Base-by-base conservation (phyloP, 2,113 vertebrate species). In the Poecilia latipinna region DNA sequence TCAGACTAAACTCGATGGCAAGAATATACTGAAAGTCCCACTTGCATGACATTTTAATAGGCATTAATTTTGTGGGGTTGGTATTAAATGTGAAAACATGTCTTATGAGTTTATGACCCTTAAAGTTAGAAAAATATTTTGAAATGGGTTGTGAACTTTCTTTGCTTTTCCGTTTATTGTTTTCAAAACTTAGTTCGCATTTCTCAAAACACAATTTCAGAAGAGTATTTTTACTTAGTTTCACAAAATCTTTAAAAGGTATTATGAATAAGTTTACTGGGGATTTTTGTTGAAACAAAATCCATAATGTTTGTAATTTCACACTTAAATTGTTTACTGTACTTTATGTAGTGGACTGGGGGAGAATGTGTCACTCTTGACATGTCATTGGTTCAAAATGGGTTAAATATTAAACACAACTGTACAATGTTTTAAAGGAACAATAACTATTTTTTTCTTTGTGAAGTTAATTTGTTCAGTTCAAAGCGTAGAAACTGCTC, bases 21-120 rank as follows among this genome's bases (percentile, higher is more conserved):
- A 76, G 24, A 42, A 82, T 68, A 72, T 60, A 70, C 65, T 69
- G 1, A 57, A 77, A 48, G 75, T 61, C 28, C 24, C 5, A 26
- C 76, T 62, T 86, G 88, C 82, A 83, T 90, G 76, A 78, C 61
- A 65, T 84, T 87, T 88, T 4, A 26, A 37, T 69, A 61, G 57
- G 42, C 81, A 17, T 37, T 78, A 48, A 85, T 86, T 91, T 88
- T 80, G 70, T 89, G 77, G 69, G 78, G 72, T 73, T n/a, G 57
- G 70, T 87, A 87, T 37, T 83, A 86, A 87, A 88, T 70, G 63
- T 75, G 70, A 75, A 4, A 0, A 29, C 19, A 26, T 74, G 37
- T 35, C 65, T 67, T 60, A 60, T 75, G 22, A 26, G 29, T n/a
- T 42, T 70, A 28, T 22, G 62, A 57, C 7, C 12, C 35, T 70